A percentile compares a stretch with the other conserved stretches of the same genome.
phyloP scores from a whole-genome alignment of 2,888 invertebrate species.

The Plemyria rubiginata region DNA sequence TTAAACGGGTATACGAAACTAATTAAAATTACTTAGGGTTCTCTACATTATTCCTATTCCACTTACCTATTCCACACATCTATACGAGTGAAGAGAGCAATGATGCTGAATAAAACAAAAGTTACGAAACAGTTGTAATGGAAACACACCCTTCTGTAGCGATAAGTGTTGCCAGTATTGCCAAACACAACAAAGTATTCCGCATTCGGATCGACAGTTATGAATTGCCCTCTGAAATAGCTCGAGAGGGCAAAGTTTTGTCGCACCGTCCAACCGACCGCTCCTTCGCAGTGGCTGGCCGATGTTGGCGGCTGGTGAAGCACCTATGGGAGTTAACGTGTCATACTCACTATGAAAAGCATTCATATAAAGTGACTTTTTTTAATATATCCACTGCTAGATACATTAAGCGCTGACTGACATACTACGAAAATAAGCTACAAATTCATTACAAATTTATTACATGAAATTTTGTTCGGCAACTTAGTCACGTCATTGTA shows the following conservation, averaged over 20 bases:
- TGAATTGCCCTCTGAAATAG: conserved; percentile 97
- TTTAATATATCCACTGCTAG: too few relatives aligned
- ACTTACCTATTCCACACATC: too few relatives aligned
- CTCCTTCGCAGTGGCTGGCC: conserved; percentile 95
- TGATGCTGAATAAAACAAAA: neutral
- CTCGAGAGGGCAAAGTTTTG: conserved; percentile 97
- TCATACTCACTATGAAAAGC: neutral
- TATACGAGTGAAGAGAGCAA: too few relatives aligned
- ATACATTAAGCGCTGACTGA: too few relatives aligned
- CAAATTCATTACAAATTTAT: too few relatives aligned
- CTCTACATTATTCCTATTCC: neutral
- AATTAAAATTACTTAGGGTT: neutral
- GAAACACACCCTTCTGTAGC: conserved; percentile 84
- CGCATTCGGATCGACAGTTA: conserved; percentile 89
- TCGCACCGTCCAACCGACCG: conserved; percentile 91
- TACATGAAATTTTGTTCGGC: too few relatives aligned
- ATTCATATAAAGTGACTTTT: too few relatives aligned
- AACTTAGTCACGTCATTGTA: too few relatives aligned
- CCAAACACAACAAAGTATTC: conserved; percentile 85
- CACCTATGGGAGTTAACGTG: conserved; percentile 71
- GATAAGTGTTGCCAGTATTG: conserved; percentile 90
- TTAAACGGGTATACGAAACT: too few relatives aligned
- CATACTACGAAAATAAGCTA: too few relatives aligned
- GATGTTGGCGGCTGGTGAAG: conserved; percentile 98
- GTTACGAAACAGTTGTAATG: neutral